Conservation (phyloP, 2,888 invertebrate species). For the Thecophora atra region DNA sequence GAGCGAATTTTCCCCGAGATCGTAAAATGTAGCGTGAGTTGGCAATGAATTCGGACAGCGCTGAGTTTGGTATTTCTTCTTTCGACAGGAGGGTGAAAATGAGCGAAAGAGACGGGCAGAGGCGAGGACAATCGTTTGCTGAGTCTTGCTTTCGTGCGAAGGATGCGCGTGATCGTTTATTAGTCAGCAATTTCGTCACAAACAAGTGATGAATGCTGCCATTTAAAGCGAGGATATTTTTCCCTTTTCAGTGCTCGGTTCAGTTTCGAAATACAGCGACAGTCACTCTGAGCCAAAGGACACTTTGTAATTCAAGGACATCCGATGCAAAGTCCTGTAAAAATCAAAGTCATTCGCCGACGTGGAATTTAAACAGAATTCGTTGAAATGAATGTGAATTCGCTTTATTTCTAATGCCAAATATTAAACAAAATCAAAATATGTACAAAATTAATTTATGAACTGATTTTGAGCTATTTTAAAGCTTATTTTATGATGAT, state of each 20-base stretch:
- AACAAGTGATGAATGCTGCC: constrained; percentile 40
- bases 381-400: too few relatives aligned
- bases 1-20: neutral
- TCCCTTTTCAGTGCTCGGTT: too few relatives aligned
- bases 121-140: neutral
- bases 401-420: too few relatives aligned
- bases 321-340: neutral
- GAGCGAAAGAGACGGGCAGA: neutral
- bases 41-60: constrained; percentile 21
- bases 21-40: constrained; percentile 18
- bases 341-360: neutral
- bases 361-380: too few relatives aligned
- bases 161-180: constrained; percentile 44
- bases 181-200: constrained; percentile 56
- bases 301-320: neutral
- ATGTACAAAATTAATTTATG: too few relatives aligned
- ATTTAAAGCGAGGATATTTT: neutral
- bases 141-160: neutral
- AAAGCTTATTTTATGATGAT: too few relatives aligned
- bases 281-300: neutral
- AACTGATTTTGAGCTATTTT: too few relatives aligned
- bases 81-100: too few relatives aligned
- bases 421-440: too few relatives aligned
- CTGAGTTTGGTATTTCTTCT: neutral
- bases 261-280: too few relatives aligned